Base-by-base conservation (phyloP, 2,113 vertebrate genomes). In the Prietella phreatophila region DNA sequence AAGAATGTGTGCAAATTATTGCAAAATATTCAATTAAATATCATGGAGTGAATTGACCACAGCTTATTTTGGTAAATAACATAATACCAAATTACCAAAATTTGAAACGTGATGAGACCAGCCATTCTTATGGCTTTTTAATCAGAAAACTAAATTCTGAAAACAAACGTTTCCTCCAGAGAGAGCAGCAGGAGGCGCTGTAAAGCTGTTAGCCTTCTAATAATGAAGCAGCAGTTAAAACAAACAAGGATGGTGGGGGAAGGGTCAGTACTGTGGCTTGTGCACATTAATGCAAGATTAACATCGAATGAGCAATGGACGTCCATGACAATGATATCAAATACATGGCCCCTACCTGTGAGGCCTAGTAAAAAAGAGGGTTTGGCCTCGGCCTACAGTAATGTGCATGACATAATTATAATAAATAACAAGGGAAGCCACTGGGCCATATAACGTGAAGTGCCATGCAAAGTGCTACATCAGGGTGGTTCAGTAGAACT, bases 141-240 rank as follows among this genome's bases (percentile, higher is more conserved):
- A 93, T 93, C 84, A 92, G 84, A 90, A 87, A 79, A 55, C 84
- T 91, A 89, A 90, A 92, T 91, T 91, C 73, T 91, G 91, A 86
- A 91, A 88, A 87, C 78, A 73, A 88, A 84, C 87, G 86, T 93
- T 92, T 95, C 92, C 92, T 94, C 91, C 60, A 27, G 88, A 58
- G 91, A 91, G 87, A 94, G 94, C 94, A 94, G 93, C 94, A 94
- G 95, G 94, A 94, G 93, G 94, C 92, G 93, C 93, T 95, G 93
- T 94, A 92, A 93, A 93, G 89, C 93, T 94, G 92, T 92, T 94
- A 91, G 92, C 92, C 91, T 94, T 93, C 88, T 93, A 92, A 94
- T 93, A 94, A 92, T 90, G 85, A 91, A 93, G 92, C 90, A 87
- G 89, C 84, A 89, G 90, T 87, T 88, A 94, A 95, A 95, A 93